Conservation (phyloP, 2,888 invertebrate genomes). For the Ommatoiulus sabulosus region DNA sequence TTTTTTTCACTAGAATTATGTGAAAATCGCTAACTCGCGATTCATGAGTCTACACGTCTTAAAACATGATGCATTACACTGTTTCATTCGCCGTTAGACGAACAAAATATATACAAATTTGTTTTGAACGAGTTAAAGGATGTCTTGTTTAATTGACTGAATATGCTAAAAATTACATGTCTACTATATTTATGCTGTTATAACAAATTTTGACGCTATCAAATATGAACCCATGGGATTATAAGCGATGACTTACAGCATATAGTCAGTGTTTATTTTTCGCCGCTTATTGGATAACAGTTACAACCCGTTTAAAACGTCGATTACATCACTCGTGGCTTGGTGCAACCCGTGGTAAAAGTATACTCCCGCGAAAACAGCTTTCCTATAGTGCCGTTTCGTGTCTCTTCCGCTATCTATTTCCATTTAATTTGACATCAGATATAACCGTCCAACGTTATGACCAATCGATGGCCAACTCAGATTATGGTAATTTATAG, state of each 20-base stretch:
- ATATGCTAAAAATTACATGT: too few species aligned
- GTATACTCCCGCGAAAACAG: neutral
- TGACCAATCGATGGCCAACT: neutral
- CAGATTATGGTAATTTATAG: constrained; percentile 31
- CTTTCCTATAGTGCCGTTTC: neutral
- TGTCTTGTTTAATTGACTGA: too few species aligned
- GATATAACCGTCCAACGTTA: neutral
- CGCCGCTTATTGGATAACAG: neutral
- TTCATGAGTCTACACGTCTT: too few species aligned
- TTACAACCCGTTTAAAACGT: neutral
- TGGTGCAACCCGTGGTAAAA: neutral
- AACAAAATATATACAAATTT: too few species aligned
- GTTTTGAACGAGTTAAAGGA: too few species aligned
- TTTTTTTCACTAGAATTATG: too few species aligned
- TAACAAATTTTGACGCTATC: too few species aligned
- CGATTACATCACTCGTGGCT: neutral
- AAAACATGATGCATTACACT: too few species aligned
- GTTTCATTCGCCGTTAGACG: too few species aligned
- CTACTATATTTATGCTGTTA: too few species aligned
- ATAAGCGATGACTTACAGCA: neutral
- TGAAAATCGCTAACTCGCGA: too few species aligned
- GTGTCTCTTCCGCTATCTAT: neutral
- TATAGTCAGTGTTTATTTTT: neutral
- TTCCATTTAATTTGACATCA: constrained; percentile 30
- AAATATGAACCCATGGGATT: too few species aligned